These are phyloP conservation scores for Carlito syrichta DNA, from an alignment of 2,113 vertebrate genomes.

Conservation along the genomic window DNA sequence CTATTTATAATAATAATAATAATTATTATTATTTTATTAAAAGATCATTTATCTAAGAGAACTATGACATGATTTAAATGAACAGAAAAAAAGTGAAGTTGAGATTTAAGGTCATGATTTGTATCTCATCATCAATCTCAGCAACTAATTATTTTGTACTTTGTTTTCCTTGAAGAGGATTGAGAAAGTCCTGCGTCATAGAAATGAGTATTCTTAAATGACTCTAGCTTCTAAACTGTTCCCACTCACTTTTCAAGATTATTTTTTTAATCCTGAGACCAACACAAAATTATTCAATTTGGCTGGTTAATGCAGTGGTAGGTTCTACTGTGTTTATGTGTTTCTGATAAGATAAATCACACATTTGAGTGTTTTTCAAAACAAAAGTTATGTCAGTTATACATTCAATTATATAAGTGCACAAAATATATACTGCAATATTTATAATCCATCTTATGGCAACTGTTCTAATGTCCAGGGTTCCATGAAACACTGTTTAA, in stretches of 20 bases:
- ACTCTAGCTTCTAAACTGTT: not conserved
- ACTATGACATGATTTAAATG: not conserved
- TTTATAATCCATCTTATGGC: not conserved
- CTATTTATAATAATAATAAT: not conserved
- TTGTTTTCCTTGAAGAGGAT: not conserved
- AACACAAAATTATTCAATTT: not conserved
- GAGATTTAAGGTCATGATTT: not conserved
- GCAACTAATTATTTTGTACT: not conserved
- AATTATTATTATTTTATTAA: conserved; percentile 33
- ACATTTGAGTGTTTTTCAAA: not conserved
- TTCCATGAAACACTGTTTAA: not conserved
- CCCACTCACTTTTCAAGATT: not conserved
- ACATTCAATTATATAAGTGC: not conserved
- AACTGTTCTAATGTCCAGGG: not conserved
- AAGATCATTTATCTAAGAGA: not conserved
- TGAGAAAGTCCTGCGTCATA: not conserved
- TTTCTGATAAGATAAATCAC: not conserved
- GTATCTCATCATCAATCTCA: conserved; percentile 9
- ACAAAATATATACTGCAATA: not conserved
- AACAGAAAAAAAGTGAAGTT: not conserved
- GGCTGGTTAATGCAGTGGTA: not conserved
- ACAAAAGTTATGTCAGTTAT: not conserved
- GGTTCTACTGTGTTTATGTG: not conserved
- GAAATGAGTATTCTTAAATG: not conserved
- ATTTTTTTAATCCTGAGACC: not conserved